Evolutionary conservation across 2,113 vertebrate genomes (phyloP), one percentile per base, ranked within the genome.

Genomic region (Ellobius talpinus): DNA sequence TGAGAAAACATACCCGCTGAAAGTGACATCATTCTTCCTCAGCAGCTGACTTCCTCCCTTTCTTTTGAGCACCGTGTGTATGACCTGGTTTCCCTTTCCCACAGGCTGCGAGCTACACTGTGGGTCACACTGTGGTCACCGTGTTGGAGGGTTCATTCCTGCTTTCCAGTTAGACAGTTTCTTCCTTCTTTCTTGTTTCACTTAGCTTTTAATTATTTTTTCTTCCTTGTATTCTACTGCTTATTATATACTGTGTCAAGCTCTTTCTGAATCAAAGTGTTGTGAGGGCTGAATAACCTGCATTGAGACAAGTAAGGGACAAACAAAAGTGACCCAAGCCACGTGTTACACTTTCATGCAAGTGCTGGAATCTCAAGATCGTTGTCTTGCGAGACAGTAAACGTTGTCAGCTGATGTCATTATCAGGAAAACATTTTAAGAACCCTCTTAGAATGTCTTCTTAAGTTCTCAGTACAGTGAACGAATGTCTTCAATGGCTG

Each of bases 81-180:
- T 70, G 68, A 24, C 93, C 90, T 86, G 92, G 3, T 58, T 96
- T 96, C 87, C 76, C 70, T 96, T 94, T 92, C 92, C 87, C 85
- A 63, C 17, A 90, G 97, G 95, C 87, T 42, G 26, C 9, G 2
- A 6, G 92, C 88, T 94, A 95, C 19, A 1, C 1, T 17, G 19
- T 7, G 7, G 95, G 93, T 93, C 90, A 85, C 33, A 13, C 4
- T 1, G 3, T 0, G 26, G 31, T 17, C 52, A 31, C 26, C 2
- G 3, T 74, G 68, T 52, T 66, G 26, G n/a, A 77, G 89, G 73
- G 68, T 14, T 86, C n/a, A 55, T 68, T 87, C 33, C 7, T 23
- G 0, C 55, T 93, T 72, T 92, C 52, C 89, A 19, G 55, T 39
- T 11, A 29, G 12, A 39, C 68, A 0, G 2, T 45, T 89, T 66